phyloP scores from a whole-genome alignment of 2,797 vertebrate genomes.

The Hybognathus amarus region DNA sequence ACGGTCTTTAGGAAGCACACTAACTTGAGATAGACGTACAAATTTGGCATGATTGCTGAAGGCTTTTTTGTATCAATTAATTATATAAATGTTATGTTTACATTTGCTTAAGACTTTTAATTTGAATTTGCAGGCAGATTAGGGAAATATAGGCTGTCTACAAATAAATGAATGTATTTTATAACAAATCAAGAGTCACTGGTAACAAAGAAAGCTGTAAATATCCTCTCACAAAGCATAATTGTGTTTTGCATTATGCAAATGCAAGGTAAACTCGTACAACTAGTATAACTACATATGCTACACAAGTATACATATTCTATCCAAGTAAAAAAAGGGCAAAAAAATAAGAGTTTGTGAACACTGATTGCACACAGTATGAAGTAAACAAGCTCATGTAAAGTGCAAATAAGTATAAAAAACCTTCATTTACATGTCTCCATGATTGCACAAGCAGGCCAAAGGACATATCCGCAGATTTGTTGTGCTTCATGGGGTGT shows the following conservation, averaged over 20 bases:
- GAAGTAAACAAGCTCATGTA: not conserved
- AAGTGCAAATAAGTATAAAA: not conserved
- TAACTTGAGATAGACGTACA: not conserved
- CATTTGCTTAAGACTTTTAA: not conserved
- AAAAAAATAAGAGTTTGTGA: not conserved
- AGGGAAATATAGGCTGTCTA: not conserved
- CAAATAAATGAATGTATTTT: not conserved
- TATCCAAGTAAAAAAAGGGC: not conserved
- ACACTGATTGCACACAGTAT: not conserved
- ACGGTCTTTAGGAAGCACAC: not conserved
- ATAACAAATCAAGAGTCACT: not conserved
- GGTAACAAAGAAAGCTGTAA: not conserved
- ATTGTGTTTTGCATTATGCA: not conserved
- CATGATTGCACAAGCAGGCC: not conserved
- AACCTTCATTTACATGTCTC: not conserved
- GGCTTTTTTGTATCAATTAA: not conserved
- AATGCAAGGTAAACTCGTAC: not conserved
- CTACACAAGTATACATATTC: not conserved
- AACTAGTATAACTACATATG: not conserved
- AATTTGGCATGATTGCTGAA: not conserved
- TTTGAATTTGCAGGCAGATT: not conserved
- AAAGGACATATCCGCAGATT: not conserved
- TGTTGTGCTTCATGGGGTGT: not conserved
- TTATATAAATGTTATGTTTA: not conserved
- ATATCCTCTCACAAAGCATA: not conserved